Conservation (phyloP, 1,140 invertebrate species). For the Achatina immaculata region DNA sequence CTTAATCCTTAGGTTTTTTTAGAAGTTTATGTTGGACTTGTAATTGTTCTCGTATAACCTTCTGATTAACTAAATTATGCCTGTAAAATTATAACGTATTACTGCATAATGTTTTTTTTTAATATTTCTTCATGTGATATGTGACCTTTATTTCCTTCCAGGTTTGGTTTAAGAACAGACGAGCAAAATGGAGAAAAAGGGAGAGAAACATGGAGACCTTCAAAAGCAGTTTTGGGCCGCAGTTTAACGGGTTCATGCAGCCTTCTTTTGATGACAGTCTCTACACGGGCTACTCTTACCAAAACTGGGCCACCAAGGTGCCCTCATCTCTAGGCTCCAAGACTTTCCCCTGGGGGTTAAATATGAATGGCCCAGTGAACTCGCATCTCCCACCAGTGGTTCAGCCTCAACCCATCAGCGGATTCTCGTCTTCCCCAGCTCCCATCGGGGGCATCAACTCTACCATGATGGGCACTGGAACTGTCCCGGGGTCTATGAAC, state of each 20-base stretch:
- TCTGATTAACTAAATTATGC: no score
- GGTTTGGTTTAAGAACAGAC: conserved; percentile 88
- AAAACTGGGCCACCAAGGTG: conserved; percentile 91
- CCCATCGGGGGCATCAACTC: conserved; percentile 64
- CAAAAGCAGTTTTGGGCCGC: conserved; percentile 89
- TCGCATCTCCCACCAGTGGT: conserved; percentile 83
- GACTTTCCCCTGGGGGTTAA: conserved; percentile 84
- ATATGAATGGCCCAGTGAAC: conserved; percentile 77
- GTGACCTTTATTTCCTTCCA: no score
- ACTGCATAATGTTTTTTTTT: no score
- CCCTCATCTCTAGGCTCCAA: conserved; percentile 86
- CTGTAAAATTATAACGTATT: no score
- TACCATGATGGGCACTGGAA: conserved; percentile 47
- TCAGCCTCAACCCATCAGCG: conserved; percentile 71
- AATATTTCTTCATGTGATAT: no score
- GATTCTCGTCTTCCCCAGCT: conserved; percentile 65
- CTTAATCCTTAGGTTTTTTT: no score
- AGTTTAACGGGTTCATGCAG: conserved; percentile 92
- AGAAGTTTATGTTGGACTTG: no score
- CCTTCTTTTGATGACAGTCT: conserved; percentile 89
- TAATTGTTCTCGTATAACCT: no score
- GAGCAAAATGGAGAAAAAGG: conserved; percentile 98
- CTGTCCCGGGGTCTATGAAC: conserved; percentile 65
- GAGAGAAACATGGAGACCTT: conserved; percentile 97
- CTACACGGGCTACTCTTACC: conserved; percentile 89